Evolutionary conservation across 2,888 invertebrate species (phyloP).

Genomic region (Bembecia ichneumoniformis): DNA sequence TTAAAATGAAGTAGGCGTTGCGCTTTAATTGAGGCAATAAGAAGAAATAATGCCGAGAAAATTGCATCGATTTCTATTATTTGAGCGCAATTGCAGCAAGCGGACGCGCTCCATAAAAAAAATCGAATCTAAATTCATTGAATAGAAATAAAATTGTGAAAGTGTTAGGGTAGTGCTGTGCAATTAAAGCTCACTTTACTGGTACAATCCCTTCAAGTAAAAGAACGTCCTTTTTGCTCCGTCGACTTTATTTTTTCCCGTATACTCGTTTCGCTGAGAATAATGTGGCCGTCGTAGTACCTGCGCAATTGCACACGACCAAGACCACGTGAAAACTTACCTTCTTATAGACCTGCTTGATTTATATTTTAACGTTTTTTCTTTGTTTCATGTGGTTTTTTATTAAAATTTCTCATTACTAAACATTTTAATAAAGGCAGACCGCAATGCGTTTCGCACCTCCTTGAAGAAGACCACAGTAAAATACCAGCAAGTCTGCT

Average conservation of each 20-base stretch:
- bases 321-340: neutral
- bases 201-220: slow-evolving; percentile 64
- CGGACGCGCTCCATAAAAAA: slow-evolving; percentile 23
- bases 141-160: slow-evolving; percentile 48
- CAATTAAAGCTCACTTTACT: slow-evolving; percentile 67
- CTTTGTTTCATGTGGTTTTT: too few species aligned
- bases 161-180: slow-evolving; percentile 51
- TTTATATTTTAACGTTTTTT: too few species aligned
- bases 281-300: slow-evolving; percentile 40
- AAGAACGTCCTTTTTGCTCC: slow-evolving; percentile 55
- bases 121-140: slow-evolving; percentile 55
- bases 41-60: slow-evolving; percentile 22
- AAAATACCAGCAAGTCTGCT: too few species aligned
- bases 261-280: slow-evolving; percentile 38
- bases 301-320: slow-evolving; percentile 2
- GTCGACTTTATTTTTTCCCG: slow-evolving; percentile 18
- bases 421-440: too few species aligned
- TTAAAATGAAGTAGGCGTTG: slow-evolving; percentile 20
- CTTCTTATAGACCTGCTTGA: too few species aligned
- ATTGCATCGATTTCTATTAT: slow-evolving; percentile 35
- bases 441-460: too few species aligned
- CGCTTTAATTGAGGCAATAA: slow-evolving; percentile 28
- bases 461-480: too few species aligned
- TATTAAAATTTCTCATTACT: too few species aligned
- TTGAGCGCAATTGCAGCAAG: slow-evolving; percentile 17